Evolutionary conservation across 2,797 vertebrate genomes (phyloP), one percentile per base, ranked within the genome.

Genomic region (Chelon labrosus): DNA sequence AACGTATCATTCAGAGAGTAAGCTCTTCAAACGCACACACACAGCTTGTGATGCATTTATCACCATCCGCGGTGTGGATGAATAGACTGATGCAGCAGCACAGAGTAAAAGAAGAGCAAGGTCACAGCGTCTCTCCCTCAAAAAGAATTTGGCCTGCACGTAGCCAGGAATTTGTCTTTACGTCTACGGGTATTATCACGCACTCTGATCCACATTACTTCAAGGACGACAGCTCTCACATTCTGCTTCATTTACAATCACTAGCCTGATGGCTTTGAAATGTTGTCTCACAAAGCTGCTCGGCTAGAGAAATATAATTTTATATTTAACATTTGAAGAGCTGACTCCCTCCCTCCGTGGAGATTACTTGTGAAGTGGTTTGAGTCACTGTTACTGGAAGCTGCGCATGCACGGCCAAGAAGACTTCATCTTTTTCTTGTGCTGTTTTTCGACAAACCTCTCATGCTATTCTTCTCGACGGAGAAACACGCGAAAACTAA

Each of bases 311-410:
- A 83, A 77, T 63, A 17, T 20, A 6, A n/a, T 75, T 79, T 75
- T 44, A 50, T 63, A 49, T 69, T 66, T 51, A 75, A 41, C 47
- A 58, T 77, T 69, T 80, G 38, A 77, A 86, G 70, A 82, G 62
- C 78, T 85, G 77, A 66, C 62, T 65, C 42, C 39, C 46, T 65
- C 42, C 39, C 42, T 85, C 58, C 0, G 2, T 35, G 58, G 71
- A 83, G 70, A 70, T 83, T 61, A 67, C 79, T 79, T 76, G 64
- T 73, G 65, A 80, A 73, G 74, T 76, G 17, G 61, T 51, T 65
- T 80, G 81, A 85, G 71, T 88, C 81, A 88, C 57, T 80, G 54
- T 83, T 77, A 73, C 65, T 72, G 66, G 78, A 85, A 83, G 64
- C 61, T 70, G 63, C n/a, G 19, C 47, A 63, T 62, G 46, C 49